Evolutionary conservation across 1,140 invertebrate genomes (phyloP).

Genomic region (Ostrea edulis): DNA sequence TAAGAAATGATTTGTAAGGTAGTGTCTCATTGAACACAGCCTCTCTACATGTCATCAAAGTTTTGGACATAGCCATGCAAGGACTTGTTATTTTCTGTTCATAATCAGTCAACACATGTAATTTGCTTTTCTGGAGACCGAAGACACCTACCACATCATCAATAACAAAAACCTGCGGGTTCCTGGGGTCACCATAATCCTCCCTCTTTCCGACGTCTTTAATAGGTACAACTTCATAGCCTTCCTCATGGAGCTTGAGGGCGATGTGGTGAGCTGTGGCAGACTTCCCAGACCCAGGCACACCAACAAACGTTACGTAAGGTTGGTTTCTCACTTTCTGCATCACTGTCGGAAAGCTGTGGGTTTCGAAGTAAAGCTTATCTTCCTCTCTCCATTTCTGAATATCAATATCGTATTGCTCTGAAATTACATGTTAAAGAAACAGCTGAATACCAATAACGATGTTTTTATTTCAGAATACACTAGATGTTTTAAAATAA

Average conservation of each 20-base stretch:
- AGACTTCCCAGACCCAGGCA: background rate
- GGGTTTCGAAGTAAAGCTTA: background rate
- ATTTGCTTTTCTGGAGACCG: background rate
- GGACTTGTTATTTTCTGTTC: background rate
- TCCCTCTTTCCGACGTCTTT: background rate
- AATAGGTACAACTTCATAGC: background rate
- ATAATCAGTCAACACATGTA: background rate
- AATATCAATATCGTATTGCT: background rate
- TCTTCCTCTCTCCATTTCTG: background rate
- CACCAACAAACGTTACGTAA: background rate
- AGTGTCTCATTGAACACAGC: too few species aligned
- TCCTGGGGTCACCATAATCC: background rate
- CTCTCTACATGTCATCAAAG: too few species aligned
- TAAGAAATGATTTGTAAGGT: too few species aligned
- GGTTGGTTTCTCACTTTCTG: background rate
- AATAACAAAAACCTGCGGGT: background rate
- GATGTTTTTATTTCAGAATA: too few species aligned
- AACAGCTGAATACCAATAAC: too few species aligned
- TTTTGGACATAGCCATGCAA: background rate
- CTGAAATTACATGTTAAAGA: background rate
- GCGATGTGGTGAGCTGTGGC: too few species aligned
- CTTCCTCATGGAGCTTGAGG: background rate
- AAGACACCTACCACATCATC: background rate
- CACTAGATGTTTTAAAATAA: too few species aligned
- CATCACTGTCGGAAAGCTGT: background rate